These are phyloP conservation scores for Leptinotarsa rubiginosa DNA, from an alignment of 2,888 invertebrate species.

Conservation along the genomic window DNA sequence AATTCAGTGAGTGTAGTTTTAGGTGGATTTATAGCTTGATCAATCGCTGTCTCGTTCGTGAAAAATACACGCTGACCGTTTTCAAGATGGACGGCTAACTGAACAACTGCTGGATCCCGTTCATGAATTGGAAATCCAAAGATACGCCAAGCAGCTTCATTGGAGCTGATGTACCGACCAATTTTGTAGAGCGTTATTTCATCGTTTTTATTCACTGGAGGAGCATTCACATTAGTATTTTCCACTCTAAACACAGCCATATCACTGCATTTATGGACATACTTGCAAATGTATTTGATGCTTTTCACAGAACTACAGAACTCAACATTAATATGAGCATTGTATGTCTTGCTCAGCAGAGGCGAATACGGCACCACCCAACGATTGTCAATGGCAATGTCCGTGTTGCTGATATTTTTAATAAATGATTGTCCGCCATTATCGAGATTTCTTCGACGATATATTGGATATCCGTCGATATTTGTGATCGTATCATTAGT, in stretches of 20 bases:
- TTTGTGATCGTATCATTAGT: conserved; percentile 34
- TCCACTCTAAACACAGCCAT: conserved; percentile 53
- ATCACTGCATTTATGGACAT: conserved; percentile 53
- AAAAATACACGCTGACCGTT: conserved; percentile 43
- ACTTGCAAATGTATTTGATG: conserved; percentile 49
- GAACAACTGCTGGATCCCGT: conserved; percentile 53
- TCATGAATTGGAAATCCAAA: conserved; percentile 50
- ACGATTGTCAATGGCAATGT: conserved; percentile 51
- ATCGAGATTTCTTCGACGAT: conserved; percentile 13
- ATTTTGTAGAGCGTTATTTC: conserved; percentile 18
- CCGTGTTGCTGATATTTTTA: not conserved
- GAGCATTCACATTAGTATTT: too few relatives aligned
- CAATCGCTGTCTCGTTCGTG: not conserved
- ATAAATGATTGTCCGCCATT: conserved; percentile 7
- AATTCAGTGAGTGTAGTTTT: not conserved
- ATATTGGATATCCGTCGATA: conserved; percentile 39
- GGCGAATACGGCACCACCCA: conserved; percentile 61
- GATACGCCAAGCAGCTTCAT: conserved; percentile 54
- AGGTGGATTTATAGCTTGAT: not conserved
- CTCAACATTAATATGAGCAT: conserved; percentile 59
- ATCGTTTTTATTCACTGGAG: not conserved
- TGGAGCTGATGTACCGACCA: conserved; percentile 52
- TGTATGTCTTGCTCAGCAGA: conserved; percentile 45
- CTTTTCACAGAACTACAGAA: conserved; percentile 60
- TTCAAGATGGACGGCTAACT: conserved; percentile 36